Evolutionary conservation across 2,797 vertebrate genomes (phyloP), one percentile per base, ranked within the genome.

Genomic region (Tapirus indicus): DNA sequence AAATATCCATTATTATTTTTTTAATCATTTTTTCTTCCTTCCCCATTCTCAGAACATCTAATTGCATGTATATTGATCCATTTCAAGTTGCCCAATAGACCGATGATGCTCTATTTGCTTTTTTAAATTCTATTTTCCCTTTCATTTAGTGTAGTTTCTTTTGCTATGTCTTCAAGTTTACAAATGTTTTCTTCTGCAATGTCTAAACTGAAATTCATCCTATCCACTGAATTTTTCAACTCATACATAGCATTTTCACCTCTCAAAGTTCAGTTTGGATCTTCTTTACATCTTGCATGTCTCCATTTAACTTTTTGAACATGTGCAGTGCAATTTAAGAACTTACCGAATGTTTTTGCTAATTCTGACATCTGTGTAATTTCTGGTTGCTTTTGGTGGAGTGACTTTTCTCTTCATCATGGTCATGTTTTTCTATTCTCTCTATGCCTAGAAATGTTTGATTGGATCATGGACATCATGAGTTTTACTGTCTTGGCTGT

Each of bases 1-100:
- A 68, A 6, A 60, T 52, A 62, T 29, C 20, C 13, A 32, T 35
- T 13, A 32, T 35, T 13, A 35, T 72, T 49, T 82, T 16, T 94
- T 35, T 3, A 11, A 2, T 52, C 8, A 38, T n/a, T 35, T 49
- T 69, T 56, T 25, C 5, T 69, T 7, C 29, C 1, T 8, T 1
- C 23, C 4, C 12, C 1, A 6, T 8, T 49, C 16, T 52, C 66
- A 35, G 56, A 21, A 9, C n/a, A 12, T 54, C 20, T 11, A 66
- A 1, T 44, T 12, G 7, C 5, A 2, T 1, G 0, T 10, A 12
- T 25, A 3, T 2, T 41, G 21, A 20, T 23, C 2, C 16, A 52
- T 17, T 41, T 38, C 8, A 72, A 6, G 41, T 62, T 88, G 58
- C 2, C 29, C 3, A 68, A 23, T 2, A 68, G 18, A 25, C 23